phyloP scores from a whole-genome alignment of 2,888 invertebrate species.

The Phragmatobia fuliginosa region DNA sequence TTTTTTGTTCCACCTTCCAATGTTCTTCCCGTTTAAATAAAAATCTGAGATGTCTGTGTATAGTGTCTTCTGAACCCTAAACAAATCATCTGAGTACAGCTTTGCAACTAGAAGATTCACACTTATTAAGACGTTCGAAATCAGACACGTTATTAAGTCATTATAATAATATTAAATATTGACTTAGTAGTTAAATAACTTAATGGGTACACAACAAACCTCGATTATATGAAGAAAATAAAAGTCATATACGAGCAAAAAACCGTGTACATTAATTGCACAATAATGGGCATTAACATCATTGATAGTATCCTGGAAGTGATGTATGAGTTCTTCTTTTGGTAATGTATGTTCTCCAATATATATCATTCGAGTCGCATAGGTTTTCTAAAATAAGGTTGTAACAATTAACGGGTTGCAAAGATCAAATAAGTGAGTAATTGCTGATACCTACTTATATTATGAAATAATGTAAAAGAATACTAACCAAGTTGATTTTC shows the following conservation, averaged over 20 bases:
- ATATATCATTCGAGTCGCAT: constrained; percentile 80
- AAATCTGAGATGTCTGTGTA: constrained; percentile 76
- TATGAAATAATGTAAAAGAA: background rate
- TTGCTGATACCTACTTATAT: background rate
- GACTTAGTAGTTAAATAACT: background rate
- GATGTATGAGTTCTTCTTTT: constrained; percentile 67
- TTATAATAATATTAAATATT: too few relatives aligned
- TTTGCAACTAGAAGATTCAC: background rate
- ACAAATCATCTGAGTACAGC: constrained; percentile 50
- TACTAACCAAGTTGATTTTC: constrained; percentile 69
- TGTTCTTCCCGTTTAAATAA: constrained; percentile 67
- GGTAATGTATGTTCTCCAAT: constrained; percentile 75
- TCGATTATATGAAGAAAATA: constrained; percentile 85
- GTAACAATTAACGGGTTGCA: background rate
- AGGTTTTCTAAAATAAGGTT: constrained; percentile 74
- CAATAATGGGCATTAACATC: constrained; percentile 75
- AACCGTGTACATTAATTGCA: constrained; percentile 76
- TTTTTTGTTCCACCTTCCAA: constrained; percentile 64
- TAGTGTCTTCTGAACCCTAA: constrained; percentile 83
- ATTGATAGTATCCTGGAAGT: constrained; percentile 65
- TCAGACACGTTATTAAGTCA: too few relatives aligned
- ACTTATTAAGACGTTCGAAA: background rate
- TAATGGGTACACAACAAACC: constrained; percentile 61
- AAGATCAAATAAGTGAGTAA: background rate
- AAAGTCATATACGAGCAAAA: constrained; percentile 80